Conservation (phyloP, 1,140 invertebrate genomes). For the Procambarus clarkii region DNA sequence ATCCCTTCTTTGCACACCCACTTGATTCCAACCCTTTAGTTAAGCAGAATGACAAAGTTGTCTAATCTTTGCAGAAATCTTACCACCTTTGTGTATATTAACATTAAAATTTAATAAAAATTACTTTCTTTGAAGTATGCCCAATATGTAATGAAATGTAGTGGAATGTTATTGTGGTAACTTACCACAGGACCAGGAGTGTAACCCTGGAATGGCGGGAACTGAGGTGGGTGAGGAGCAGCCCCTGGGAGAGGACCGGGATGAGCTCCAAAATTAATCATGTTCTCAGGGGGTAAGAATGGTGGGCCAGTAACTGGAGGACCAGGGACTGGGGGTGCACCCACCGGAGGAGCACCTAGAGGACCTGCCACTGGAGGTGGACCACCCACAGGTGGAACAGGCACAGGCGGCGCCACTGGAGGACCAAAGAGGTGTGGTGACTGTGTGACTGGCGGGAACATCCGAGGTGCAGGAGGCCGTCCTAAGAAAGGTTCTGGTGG, state of each 20-base stretch:
- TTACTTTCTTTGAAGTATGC: neutral
- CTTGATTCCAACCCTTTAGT: too few species aligned
- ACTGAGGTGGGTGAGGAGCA: conserved; percentile 72
- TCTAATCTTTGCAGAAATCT: too few species aligned
- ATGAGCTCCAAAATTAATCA: conserved; percentile 73
- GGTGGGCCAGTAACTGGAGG: conserved; percentile 58
- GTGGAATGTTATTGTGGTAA: neutral
- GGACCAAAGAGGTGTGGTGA: conserved; percentile 64
- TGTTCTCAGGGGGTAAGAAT: conserved; percentile 71
- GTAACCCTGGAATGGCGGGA: conserved; percentile 73
- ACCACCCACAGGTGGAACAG: conserved; percentile 55
- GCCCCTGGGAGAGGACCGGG: conserved; percentile 46
- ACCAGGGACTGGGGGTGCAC: conserved; percentile 33
- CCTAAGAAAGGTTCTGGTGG: conserved; percentile 63
- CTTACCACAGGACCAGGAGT: conserved; percentile 72
- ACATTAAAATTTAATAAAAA: too few species aligned
- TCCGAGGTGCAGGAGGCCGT: conserved; percentile 57
- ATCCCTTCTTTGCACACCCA: too few species aligned
- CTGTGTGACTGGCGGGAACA: conserved; percentile 70
- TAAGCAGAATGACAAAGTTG: too few species aligned
- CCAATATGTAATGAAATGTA: neutral
- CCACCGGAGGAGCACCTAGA: conserved; percentile 55
- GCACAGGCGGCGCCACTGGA: conserved; percentile 46
- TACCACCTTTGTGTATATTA: too few species aligned
- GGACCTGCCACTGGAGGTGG: conserved; percentile 47